Percentiles rank a stretch among this genome's conserved stretches.
phyloP scores from a whole-genome alignment of 1,140 invertebrate genomes.

The Vollenhovia emeryi region DNA sequence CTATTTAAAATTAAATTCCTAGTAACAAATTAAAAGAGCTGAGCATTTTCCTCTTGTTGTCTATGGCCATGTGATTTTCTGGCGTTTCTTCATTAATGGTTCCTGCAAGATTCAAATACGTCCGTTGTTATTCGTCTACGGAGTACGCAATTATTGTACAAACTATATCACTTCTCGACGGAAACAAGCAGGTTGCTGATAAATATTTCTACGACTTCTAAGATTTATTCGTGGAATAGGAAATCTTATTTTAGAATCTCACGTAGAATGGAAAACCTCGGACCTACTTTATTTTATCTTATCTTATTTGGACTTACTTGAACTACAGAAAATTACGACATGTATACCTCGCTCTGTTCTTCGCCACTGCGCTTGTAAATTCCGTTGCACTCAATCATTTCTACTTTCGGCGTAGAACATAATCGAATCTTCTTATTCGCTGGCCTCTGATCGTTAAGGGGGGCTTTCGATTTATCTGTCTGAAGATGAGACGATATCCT shows the following conservation, averaged over 20 bases:
- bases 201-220: neutral
- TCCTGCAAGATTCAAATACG: slow-evolving; percentile 50
- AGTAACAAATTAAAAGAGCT: neutral
- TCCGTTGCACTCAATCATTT: slow-evolving; percentile 8
- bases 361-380: slow-evolving; percentile 61
- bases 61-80: slow-evolving; percentile 79
- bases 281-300: neutral
- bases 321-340: slow-evolving; percentile 34
- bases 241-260: neutral
- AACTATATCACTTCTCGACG: neutral
- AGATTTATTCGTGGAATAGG: neutral
- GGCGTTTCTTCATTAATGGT: slow-evolving; percentile 67
- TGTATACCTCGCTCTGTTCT: slow-evolving; percentile 67
- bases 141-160: neutral
- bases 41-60: neutral
- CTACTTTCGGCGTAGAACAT: slow-evolving; percentile 33
- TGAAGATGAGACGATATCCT: neutral
- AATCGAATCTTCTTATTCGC: slow-evolving; percentile 66
- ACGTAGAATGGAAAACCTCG: neutral
- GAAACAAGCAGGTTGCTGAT: neutral
- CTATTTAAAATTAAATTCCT: slow-evolving; percentile 38
- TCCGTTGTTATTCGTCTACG: neutral
- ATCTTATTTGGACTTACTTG: slow-evolving; percentile 12
- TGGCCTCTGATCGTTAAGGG: slow-evolving; percentile 41
- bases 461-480: slow-evolving; percentile 41